Conservation (phyloP, 2,797 vertebrate species). For the Lagodon rhomboides region DNA sequence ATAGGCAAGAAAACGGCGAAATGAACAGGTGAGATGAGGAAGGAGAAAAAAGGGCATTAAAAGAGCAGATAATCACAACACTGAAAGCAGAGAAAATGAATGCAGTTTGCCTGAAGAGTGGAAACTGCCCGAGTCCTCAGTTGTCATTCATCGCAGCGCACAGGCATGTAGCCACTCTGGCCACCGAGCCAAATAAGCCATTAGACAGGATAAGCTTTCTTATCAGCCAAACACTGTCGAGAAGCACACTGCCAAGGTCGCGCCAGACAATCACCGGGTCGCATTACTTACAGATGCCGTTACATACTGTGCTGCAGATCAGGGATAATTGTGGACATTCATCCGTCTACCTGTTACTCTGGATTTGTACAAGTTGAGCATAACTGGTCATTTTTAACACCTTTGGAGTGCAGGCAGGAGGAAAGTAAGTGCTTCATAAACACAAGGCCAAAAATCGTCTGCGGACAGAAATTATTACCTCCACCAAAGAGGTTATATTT, state of each 20-base stretch:
- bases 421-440: constrained; percentile 9
- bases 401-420: constrained; percentile 19
- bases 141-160: constrained; percentile 58
- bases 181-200: constrained; percentile 70
- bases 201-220: constrained; percentile 63
- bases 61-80: constrained; percentile 21
- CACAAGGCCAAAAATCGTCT: background rate
- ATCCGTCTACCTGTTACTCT: constrained; percentile 49
- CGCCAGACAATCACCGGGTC: constrained; percentile 50
- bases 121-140: constrained; percentile 38
- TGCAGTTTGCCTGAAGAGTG: constrained; percentile 19
- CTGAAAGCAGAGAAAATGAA: constrained; percentile 35
- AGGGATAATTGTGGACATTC: constrained; percentile 25
- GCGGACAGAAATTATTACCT: constrained; percentile 3
- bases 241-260: constrained; percentile 50
- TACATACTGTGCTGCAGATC: constrained; percentile 21
- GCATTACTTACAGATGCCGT: constrained; percentile 29
- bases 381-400: constrained; percentile 27
- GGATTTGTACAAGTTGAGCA: constrained; percentile 31
- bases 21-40: background rate
- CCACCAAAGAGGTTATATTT: too few species aligned
- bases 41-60: background rate
- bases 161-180: constrained; percentile 40
- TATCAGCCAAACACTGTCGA: constrained; percentile 53
- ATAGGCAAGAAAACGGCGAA: constrained; percentile 56